Percentiles rank a stretch among this genome's conserved stretches.
phyloP scores from a whole-genome alignment of 2,888 invertebrate genomes.

The Lepetodrilus schrolli region DNA sequence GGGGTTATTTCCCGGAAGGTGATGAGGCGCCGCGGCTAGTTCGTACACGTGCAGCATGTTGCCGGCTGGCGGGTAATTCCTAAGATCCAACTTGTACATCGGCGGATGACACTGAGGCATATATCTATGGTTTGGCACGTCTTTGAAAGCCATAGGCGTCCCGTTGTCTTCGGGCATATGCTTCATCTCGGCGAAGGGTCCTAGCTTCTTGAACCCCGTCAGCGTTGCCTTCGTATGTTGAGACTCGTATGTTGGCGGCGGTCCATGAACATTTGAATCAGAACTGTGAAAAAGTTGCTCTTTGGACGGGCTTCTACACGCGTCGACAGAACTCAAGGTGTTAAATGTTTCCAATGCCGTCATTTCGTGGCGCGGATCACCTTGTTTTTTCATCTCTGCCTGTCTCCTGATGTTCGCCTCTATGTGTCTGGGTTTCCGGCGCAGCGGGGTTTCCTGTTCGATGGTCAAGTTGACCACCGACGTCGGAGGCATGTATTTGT shows the following conservation, averaged over 20 bases:
- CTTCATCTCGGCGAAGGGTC: slow-evolving; percentile 11
- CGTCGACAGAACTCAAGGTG: neutral
- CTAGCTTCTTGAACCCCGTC: slow-evolving; percentile 19
- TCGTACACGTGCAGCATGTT: neutral
- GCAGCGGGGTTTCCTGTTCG: neutral
- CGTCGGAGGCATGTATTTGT: neutral
- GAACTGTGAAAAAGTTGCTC: too few relatives aligned
- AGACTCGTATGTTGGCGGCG: neutral
- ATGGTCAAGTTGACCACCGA: slow-evolving; percentile 19
- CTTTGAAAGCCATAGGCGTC: neutral
- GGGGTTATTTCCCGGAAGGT: neutral
- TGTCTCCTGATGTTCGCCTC: neutral
- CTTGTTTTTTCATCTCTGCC: too few relatives aligned
- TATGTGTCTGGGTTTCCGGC: neutral
- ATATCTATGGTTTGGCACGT: neutral
- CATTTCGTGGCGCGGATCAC: neutral
- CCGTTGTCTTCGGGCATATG: neutral
- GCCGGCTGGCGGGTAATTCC: slow-evolving; percentile 32
- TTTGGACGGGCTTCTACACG: neutral
- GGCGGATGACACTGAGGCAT: slow-evolving; percentile 33
- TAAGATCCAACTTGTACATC: slow-evolving; percentile 34
- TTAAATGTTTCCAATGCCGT: neutral
- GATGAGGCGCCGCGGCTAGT: neutral
- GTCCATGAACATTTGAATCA: too few relatives aligned
- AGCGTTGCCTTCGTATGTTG: neutral